A percentile compares a stretch with the other conserved stretches of the same genome.
phyloP scores from a whole-genome alignment of 2,797 vertebrate species.

The Uromys caudimaculatus region DNA sequence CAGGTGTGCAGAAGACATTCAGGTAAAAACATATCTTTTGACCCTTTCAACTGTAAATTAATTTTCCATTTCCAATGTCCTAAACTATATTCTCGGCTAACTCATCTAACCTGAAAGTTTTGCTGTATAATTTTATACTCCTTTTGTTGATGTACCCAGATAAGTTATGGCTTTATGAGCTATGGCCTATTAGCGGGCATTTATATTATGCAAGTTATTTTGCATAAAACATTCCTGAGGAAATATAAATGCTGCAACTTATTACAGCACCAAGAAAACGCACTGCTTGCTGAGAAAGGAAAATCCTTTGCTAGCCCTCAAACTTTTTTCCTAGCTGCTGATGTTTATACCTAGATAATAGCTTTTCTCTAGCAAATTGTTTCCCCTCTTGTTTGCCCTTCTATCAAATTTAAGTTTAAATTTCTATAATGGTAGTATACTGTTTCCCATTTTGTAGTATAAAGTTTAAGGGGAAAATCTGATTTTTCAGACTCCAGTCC shows the following conservation, averaged over 20 bases:
- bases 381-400: background rate
- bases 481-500: background rate
- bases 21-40: slow-evolving; percentile 34
- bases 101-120: slow-evolving; percentile 40
- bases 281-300: background rate
- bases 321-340: background rate
- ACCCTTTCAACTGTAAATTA: slow-evolving; percentile 66
- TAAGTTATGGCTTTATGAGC: slow-evolving; percentile 62
- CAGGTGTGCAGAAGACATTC: slow-evolving; percentile 39
- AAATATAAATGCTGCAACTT: slow-evolving; percentile 48
- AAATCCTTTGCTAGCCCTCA: background rate
- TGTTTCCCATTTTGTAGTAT: slow-evolving; percentile 34
- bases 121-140: slow-evolving; percentile 18
- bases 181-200: slow-evolving; percentile 45
- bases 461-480: slow-evolving; percentile 34
- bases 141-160: slow-evolving; percentile 39
- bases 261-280: slow-evolving; percentile 54
- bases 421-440: background rate
- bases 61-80: slow-evolving; percentile 65
- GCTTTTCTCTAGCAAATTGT: background rate
- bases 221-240: slow-evolving; percentile 51
- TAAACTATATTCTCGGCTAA: slow-evolving; percentile 61
- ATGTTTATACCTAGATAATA: background rate
- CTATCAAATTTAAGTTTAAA: background rate
- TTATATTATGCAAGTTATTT: slow-evolving; percentile 55